Evolutionary conservation across 2,113 vertebrate genomes (phyloP), one percentile per base, ranked within the genome.

Genomic region (Poeciliopsis prolifica): DNA sequence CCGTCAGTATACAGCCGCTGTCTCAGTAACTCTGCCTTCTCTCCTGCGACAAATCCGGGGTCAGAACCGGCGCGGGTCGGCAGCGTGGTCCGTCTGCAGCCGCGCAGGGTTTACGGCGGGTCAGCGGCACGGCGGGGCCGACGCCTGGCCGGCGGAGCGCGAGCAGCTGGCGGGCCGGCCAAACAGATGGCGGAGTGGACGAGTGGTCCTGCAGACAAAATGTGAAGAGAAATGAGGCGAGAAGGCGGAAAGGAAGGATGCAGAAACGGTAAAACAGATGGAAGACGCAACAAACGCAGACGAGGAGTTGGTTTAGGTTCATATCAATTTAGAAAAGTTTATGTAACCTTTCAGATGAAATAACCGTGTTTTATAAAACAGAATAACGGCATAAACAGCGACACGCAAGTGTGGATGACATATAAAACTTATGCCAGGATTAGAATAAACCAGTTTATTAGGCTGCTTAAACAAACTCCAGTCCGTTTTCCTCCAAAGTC

Each of bases 111-210:
- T 61, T 22, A 51, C 1, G 1, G 9, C 1, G 42, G 64, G 79
- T 78, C 82, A 70, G 66, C 17, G 48, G 22, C 60, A 14, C 70
- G 65, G n/a, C 65, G 7, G 61, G 44, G 11, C 58, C 0, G 77
- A 77, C 26, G 66, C 61, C 1, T 62, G 78, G 73, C 77, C 75
- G 15, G 40, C 61, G 10, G 14, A 68, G 19, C 31, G 0, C 5
- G 26, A 61, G 44, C 54, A 44, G 65, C 29, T 29, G 63, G 29
- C 0, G 37, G 28, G 40, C 13, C 40, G 14, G 40, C 28, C 61
- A 68, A 78, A 68, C 89, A 91, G 87, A 87, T 85, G 89, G 85
- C 29, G 1, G 69, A 35, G 63, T 0, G 64, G 63, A 60, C 37
- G 76, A 84, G 62, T 61, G 78, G 70, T 74, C 62, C 60, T 58